Conservation (phyloP, 2,113 vertebrate species). For the Dendrocopos noguchii region DNA sequence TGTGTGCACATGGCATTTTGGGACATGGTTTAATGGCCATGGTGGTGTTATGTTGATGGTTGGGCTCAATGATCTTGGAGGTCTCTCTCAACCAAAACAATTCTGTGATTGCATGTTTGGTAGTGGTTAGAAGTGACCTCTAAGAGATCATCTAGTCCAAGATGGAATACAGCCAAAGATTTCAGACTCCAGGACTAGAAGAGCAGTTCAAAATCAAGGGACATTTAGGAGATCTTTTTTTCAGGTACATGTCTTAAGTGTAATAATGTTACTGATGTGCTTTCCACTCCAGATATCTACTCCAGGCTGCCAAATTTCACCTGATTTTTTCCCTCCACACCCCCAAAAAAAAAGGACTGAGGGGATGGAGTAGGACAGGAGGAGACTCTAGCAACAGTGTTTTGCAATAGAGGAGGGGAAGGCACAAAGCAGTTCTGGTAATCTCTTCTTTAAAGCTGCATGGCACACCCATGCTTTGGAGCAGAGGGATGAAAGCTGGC, state of each 20-base stretch:
- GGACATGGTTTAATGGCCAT: no score
- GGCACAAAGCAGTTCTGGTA: neutral
- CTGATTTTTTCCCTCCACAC: accelerated
- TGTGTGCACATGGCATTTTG: no score
- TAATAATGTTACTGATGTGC: neutral
- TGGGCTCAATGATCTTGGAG: no score
- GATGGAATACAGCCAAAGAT: neutral
- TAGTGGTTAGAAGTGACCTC: no score
- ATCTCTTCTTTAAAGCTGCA: neutral
- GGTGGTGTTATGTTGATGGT: no score
- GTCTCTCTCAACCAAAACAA: no score
- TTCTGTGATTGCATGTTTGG: no score
- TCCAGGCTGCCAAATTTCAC: neutral
- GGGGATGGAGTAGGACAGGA: neutral
- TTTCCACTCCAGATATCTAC: neutral
- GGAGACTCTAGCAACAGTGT: neutral
- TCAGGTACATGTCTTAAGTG: neutral
- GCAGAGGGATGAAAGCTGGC: slow-evolving; percentile 15
- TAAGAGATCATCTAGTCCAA: no score
- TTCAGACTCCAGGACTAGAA: neutral
- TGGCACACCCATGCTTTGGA: slow-evolving; percentile 18
- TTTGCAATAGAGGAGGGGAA: neutral
- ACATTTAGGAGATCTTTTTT: neutral
- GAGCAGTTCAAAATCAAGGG: neutral
- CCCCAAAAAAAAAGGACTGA: neutral